Percentiles rank a stretch among this genome's conserved stretches.
phyloP scores from a whole-genome alignment of 2,888 invertebrate species.

The Rutpela maculata region DNA sequence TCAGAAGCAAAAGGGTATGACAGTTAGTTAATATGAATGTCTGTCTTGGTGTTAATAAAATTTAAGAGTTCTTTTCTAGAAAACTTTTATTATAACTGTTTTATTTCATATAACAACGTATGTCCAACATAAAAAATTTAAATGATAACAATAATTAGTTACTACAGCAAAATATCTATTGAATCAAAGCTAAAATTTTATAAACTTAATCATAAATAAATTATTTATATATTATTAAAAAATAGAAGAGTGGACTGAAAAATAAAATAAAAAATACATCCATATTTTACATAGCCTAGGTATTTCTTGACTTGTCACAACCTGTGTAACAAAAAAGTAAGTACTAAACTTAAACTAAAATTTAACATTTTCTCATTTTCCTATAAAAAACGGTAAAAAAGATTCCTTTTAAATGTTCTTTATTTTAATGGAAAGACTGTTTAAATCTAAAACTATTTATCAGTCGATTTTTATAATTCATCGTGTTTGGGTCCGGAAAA shows the following conservation, averaged over 20 bases:
- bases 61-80: constrained; percentile 51
- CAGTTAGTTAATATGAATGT: too few species aligned
- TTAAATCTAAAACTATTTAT: constrained; percentile 34
- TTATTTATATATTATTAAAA: not conserved
- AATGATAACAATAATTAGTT: constrained; percentile 20
- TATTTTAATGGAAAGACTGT: constrained; percentile 40
- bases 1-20: not conserved
- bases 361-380: constrained; percentile 29
- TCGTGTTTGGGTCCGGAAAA: constrained; percentile 99
- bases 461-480: constrained; percentile 83
- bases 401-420: constrained; percentile 23
- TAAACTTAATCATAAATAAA: constrained; percentile 5
- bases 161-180: constrained; percentile 19
- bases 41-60: not conserved
- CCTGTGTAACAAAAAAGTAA: constrained; percentile 25
- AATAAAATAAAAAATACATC: constrained; percentile 2
- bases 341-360: constrained; percentile 28
- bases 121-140: constrained; percentile 43
- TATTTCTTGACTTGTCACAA: constrained; percentile 17
- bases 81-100: constrained; percentile 59
- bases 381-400: constrained; percentile 41
- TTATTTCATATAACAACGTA: constrained; percentile 54
- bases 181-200: constrained; percentile 5
- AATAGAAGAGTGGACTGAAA: not conserved
- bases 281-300: not conserved